Conservation (phyloP, 2,113 vertebrate genomes). For the Trematocara variabile region DNA sequence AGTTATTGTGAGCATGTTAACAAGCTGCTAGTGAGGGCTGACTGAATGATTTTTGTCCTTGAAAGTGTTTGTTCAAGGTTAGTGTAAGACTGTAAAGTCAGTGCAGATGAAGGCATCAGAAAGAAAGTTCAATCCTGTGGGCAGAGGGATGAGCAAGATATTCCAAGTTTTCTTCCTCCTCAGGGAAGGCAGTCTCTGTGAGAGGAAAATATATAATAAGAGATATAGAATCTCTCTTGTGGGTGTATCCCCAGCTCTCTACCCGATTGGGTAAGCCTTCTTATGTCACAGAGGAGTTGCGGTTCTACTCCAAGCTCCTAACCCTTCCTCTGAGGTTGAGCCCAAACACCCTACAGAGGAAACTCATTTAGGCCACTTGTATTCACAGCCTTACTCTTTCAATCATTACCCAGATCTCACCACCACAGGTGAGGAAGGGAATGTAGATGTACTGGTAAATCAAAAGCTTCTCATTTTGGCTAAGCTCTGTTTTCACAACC, state of each 20-base stretch:
- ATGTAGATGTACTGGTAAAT: background rate
- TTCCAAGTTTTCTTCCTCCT: background rate
- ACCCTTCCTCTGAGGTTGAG: background rate
- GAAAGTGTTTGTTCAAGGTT: background rate
- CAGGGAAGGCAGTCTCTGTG: background rate
- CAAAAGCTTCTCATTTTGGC: background rate
- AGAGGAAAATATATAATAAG: background rate
- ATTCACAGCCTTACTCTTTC: background rate
- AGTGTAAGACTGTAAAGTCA: background rate
- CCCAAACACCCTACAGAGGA: background rate
- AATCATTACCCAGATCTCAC: background rate
- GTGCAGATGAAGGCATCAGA: background rate
- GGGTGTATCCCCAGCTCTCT: background rate
- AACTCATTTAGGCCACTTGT: background rate
- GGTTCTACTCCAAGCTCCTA: background rate
- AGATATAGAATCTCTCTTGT: background rate
- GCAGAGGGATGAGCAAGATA: background rate
- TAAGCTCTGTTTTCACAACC: background rate
- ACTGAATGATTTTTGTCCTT: background rate
- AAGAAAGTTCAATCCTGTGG: background rate
- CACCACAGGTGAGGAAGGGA: background rate
- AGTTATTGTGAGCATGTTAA: background rate
- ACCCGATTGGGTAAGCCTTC: accelerated
- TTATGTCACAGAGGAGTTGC: background rate
- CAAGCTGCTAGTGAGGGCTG: background rate